A percentile compares a stretch with the other conserved stretches of the same genome.
Evolutionary conservation across 2,888 invertebrate species (phyloP).

Genomic region (Phymatocera aterrima): DNA sequence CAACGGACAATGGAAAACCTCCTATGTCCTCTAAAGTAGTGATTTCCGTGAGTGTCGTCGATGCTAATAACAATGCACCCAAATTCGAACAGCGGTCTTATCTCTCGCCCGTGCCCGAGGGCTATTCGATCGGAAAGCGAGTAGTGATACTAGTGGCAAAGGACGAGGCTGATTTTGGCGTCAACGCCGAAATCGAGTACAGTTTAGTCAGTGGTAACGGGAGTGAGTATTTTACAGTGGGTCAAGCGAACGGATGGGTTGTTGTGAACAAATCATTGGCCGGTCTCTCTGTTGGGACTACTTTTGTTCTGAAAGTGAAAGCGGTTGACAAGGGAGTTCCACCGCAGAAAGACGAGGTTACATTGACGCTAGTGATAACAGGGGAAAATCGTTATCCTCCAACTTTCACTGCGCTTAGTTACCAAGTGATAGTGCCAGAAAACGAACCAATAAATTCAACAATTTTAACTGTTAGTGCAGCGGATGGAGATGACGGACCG

Average conservation of each 20-base stretch:
- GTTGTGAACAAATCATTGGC: slow-evolving; percentile 80
- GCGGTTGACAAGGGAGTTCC: slow-evolving; percentile 94
- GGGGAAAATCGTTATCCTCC: slow-evolving; percentile 90
- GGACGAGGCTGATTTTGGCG: slow-evolving; percentile 89
- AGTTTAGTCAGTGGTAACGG: slow-evolving; percentile 86
- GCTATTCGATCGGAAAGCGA: slow-evolving; percentile 83
- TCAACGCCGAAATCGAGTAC: slow-evolving; percentile 93
- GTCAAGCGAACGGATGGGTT: slow-evolving; percentile 89
- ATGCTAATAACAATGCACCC: slow-evolving; percentile 95
- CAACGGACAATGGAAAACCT: slow-evolving; percentile 96
- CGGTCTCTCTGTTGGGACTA: slow-evolving; percentile 80
- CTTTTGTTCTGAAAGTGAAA: slow-evolving; percentile 78
- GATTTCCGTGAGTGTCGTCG: slow-evolving; percentile 91
- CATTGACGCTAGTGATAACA: slow-evolving; percentile 86
- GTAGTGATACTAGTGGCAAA: slow-evolving; percentile 85
- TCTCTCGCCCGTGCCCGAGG: slow-evolving; percentile 89
- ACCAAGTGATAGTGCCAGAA: slow-evolving; percentile 94
- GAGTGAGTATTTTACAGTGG: slow-evolving; percentile 84
- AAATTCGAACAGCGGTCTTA: slow-evolving; percentile 86
- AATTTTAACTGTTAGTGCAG: slow-evolving; percentile 89
- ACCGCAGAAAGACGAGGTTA: slow-evolving; percentile 86
- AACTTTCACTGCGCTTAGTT: slow-evolving; percentile 88
- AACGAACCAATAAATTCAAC: slow-evolving; percentile 91
- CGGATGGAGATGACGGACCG: slow-evolving; percentile 90
- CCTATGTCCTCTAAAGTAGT: slow-evolving; percentile 93